Evolutionary conservation across 2,888 invertebrate species (phyloP).

Genomic region (Anoncus sp.): DNA sequence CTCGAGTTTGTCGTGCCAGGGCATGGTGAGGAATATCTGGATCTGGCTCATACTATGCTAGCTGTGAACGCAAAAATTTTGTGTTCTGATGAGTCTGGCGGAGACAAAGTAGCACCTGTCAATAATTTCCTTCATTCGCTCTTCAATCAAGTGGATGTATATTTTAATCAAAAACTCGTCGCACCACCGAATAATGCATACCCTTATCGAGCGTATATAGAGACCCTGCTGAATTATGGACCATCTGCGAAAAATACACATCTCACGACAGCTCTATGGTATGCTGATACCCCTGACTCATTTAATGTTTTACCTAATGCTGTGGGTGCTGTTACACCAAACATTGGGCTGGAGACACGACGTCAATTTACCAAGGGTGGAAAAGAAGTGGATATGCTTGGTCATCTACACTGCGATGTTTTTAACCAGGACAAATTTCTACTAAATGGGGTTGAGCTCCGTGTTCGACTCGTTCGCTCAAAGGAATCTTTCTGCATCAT

Average conservation of each 20-base stretch:
- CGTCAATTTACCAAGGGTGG: not conserved
- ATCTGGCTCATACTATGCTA: no score
- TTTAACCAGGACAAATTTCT: conserved; percentile 68
- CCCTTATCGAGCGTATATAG: conserved; percentile 65
- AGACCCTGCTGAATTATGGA: conserved; percentile 65
- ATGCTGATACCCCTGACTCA: not conserved
- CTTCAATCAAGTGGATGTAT: conserved; percentile 63
- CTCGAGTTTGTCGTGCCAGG: no score
- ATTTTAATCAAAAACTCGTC: conserved; percentile 68
- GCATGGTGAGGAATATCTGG: no score
- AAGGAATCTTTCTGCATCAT: not conserved
- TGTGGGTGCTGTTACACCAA: not conserved
- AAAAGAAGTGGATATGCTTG: conserved; percentile 8
- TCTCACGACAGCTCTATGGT: not conserved
- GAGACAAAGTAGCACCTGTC: no score
- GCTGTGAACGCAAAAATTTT: no score
- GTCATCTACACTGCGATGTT: conserved; percentile 66
- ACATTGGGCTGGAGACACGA: not conserved
- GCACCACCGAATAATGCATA: conserved; percentile 66
- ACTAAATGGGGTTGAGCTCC: conserved; percentile 64
- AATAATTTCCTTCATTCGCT: no score
- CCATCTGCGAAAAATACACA: conserved; percentile 58
- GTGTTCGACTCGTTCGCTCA: not conserved
- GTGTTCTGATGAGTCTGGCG: no score
- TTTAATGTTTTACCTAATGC: not conserved